These are phyloP conservation scores for Phymatocera aterrima DNA, from an alignment of 2,888 invertebrate species.

Conservation along the genomic window DNA sequence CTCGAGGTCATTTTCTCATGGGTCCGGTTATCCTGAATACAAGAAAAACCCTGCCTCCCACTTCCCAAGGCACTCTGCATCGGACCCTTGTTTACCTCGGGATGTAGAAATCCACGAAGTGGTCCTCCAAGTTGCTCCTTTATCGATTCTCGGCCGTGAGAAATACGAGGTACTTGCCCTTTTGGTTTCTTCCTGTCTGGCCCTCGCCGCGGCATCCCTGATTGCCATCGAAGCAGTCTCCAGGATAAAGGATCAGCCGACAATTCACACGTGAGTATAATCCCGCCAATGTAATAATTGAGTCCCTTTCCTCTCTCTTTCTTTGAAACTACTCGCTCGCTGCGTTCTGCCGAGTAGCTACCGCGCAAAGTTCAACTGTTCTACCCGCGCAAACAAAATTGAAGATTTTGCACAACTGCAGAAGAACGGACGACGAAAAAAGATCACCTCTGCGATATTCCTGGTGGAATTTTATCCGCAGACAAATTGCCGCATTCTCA, in stretches of 20 bases:
- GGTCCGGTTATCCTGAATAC: slow-evolving; percentile 49
- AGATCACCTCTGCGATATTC: no score
- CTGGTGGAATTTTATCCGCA: no score
- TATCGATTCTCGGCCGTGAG: slow-evolving; percentile 54
- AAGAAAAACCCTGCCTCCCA: slow-evolving; percentile 44
- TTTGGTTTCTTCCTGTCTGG: slow-evolving; percentile 56
- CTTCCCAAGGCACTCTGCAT: slow-evolving; percentile 42
- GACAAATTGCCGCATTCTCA: no score
- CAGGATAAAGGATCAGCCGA: slow-evolving; percentile 55
- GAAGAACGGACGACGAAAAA: no score
- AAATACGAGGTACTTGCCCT: slow-evolving; percentile 61
- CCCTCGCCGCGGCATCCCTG: slow-evolving; percentile 53
- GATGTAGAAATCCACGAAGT: slow-evolving; percentile 18
- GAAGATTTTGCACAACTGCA: background rate
- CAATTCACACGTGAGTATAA: slow-evolving; percentile 59
- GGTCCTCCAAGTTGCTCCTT: slow-evolving; percentile 27
- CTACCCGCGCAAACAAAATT: background rate
- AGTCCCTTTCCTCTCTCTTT: background rate
- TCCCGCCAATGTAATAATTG: background rate
- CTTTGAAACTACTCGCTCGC: background rate
- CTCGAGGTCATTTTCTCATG: slow-evolving; percentile 40
- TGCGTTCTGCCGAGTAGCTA: no score
- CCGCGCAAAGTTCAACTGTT: no score
- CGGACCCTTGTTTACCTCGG: slow-evolving; percentile 19
- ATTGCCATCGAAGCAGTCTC: slow-evolving; percentile 52